A percentile compares a stretch with the other conserved stretches of the same genome.
phyloP scores from a whole-genome alignment of 2,888 invertebrate genomes.

The Yponomeuta malinellus region DNA sequence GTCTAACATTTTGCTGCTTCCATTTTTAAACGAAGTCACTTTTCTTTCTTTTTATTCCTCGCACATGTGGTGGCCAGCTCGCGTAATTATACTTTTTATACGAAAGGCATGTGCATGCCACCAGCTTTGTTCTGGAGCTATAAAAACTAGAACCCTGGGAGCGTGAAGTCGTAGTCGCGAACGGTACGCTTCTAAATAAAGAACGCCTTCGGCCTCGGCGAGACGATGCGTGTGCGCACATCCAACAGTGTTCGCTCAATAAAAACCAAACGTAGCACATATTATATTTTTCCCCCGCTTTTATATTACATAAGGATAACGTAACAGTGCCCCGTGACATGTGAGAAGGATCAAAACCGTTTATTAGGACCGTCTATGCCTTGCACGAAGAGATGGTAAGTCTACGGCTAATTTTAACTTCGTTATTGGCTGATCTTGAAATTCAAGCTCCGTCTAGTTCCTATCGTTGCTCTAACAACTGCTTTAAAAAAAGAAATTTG shows the following conservation, averaged over 20 bases:
- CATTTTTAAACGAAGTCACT: background rate
- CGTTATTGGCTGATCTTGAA: constrained; percentile 28
- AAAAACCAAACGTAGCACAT: constrained; percentile 68
- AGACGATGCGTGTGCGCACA: constrained; percentile 63
- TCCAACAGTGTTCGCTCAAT: constrained; percentile 43
- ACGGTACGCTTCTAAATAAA: constrained; percentile 67
- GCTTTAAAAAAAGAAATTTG: background rate
- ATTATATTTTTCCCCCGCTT: constrained; percentile 64
- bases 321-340: constrained; percentile 25
- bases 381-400: constrained; percentile 14
- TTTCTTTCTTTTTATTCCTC: background rate
- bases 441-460: constrained; percentile 25
- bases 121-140: constrained; percentile 5
- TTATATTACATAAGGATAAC: constrained; percentile 21
- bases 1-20: no score
- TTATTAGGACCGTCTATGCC: background rate
- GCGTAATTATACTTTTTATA: background rate
- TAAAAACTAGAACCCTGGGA: constrained; percentile 18
- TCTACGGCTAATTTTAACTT: constrained; percentile 31
- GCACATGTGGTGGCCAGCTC: background rate
- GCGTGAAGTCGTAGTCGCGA: constrained; percentile 42
- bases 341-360: constrained; percentile 2
- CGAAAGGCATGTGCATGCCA: background rate
- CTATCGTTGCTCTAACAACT: constrained; percentile 11
- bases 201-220: constrained; percentile 56